These are phyloP conservation scores for Cyprinodon tularosa DNA, from an alignment of 2,113 vertebrate genomes.

Conservation along the genomic window DNA sequence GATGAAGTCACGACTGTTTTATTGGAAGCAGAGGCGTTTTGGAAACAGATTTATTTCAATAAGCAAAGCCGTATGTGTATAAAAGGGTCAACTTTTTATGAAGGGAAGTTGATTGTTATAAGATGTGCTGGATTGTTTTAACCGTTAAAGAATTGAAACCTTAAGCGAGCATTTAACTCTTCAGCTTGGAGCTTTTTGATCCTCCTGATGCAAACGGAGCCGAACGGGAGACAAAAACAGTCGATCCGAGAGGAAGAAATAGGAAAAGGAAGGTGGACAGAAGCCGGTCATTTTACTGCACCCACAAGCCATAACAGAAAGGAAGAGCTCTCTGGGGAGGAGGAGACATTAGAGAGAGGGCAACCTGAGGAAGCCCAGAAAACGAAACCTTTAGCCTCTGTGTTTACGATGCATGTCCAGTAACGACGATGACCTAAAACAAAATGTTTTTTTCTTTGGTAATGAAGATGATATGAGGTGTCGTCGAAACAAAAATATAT, in stretches of 20 bases:
- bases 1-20: no score
- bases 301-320: conserved; percentile 80
- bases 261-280: conserved; percentile 25
- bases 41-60: no score
- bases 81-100: no score
- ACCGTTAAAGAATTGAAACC: background rate
- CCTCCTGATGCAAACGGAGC: conserved; percentile 35
- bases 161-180: conserved; percentile 25
- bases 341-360: conserved; percentile 22
- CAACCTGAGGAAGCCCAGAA: conserved; percentile 45
- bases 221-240: conserved; percentile 55
- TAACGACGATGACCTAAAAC: conserved; percentile 72
- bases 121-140: background rate
- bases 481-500: conserved; percentile 65
- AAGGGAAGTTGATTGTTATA: no score
- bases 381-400: conserved; percentile 77
- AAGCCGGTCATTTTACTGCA: conserved; percentile 65
- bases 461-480: conserved; percentile 73
- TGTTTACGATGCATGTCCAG: conserved; percentile 85
- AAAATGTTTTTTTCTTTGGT: conserved; percentile 49
- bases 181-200: conserved; percentile 53
- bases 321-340: conserved; percentile 34
- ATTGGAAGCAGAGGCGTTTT: no score
- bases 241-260: conserved; percentile 11
- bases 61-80: no score